Evolutionary conservation across 2,888 invertebrate genomes (phyloP), one percentile per base, ranked within the genome.

Genomic region (Troglohyphantes excavatus): DNA sequence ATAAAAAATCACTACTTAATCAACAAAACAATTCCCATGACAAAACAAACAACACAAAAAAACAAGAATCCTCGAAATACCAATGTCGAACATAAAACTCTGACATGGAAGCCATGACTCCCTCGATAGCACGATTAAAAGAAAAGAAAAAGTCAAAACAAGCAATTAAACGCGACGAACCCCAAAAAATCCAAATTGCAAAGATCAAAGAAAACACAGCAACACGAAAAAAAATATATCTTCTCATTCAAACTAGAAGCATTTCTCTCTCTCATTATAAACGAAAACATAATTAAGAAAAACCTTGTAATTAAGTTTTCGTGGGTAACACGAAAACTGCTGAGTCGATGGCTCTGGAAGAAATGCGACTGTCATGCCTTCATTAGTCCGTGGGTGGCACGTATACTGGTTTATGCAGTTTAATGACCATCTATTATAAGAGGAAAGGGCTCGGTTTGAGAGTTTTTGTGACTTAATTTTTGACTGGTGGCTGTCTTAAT

Each of bases 251-350:
- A 78, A 13, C 65, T 33, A 63, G 43, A 33, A 75, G 17, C 33
- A 78, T 78, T 78, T 78, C 26, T 23, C 39, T 23, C 39, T 78
- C 19, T 21, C 27, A 27, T 21, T 29, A 75, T 53, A 33, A 19
- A 2, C 21, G 19, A 78, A 33, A 65, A 43, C 65, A 63, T n/a
- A 43, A 26, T 43, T 65, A 78, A 39, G 39, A 65, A 39, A 65
- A 65, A 63, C 29, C 17, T n/a, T 43, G 78, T 78, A 78, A 78
- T 78, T 78, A 78, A 78, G 65, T 78, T 78, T 65, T 65, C 43
- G 23, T 7, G 39, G 21, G 17, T 65, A 39, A 39, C 21, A 65
- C 29, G 63, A 78, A 65, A 78, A 63, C 11, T 43, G 63, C 21
- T 61, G 33, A 76, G 23, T 65, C 29, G 53, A 13, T 53, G 17